Evolutionary conservation across 1,140 invertebrate species (phyloP), one percentile per base, ranked within the genome.

Genomic region (Aphelinus atriplicis): DNA sequence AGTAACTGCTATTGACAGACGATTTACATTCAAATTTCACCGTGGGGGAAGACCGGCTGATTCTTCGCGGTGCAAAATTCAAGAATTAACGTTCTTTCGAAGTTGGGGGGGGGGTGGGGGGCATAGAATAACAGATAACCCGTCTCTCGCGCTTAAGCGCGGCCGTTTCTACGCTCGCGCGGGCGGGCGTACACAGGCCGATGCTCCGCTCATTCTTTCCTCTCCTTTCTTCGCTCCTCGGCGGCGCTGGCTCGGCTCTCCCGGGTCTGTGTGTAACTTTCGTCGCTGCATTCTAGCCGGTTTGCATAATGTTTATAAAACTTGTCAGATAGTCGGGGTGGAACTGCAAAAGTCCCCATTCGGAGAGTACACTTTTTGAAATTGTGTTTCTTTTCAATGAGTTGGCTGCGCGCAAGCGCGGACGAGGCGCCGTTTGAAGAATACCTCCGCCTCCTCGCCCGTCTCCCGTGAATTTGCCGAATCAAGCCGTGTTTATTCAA

Each of bases 281-380:
- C 55, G 26, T 26, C 26, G 65, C 73, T 66, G 55, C 55, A 73
- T 73, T 66, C 48, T 62, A 68, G 45, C 48, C 3, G 7, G 70
- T 77, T 77, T 73, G 64, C 75, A 77, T 73, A 77, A 73, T 73
- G 71, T 76, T 71, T 71, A 68, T 72, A 76, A 72, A 76, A 76
- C 69, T 76, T 57, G 75, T 66, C 74, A 47, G 75, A 72, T 72
- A 72, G 70, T 71, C 68, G 47, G 53, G 63, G 9, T 10, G 63
- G 46, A 65, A 71, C 58, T 71, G 47, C 45, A 56, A 64, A 69
- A 75, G 58, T 74, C 60, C 65, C 53, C 55, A 7, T 63, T 71
- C 58, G 64, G 62, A 67, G 72, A 68, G 70, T 76, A 72, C 69
- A 66, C 75, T 71, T 66, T 76, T 77, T 69, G 58, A 73, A 73